Base-by-base conservation (phyloP, 2,888 invertebrate genomes). In the Euspilapteryx auroguttella region DNA sequence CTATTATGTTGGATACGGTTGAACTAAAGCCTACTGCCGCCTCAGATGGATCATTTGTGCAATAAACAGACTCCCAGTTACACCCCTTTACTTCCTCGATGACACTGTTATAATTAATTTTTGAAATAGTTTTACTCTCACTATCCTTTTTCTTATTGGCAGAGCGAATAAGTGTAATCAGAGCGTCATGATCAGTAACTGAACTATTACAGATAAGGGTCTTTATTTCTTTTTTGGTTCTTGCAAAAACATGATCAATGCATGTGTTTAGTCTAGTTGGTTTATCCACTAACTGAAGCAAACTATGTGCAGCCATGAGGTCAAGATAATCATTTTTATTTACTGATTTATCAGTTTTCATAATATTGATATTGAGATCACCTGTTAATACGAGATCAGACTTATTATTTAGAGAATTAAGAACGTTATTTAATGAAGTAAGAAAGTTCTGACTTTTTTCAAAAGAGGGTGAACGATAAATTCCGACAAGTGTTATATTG, bases 391-490 rank as follows among this genome's bases (percentile, higher is more conserved):
- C 21, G 10, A 20, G 8, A 11, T 17, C 8, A n/a, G 8, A 2
- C 12, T 27, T 5, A 8, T 3, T 12, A 11, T 17, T 5, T 6
- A 27, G 6, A 11, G 6, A 12, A 11, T 4, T 20, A 17, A 27
- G 10, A 8, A 12, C 6, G 2, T 12, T 20, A 13, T 22, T 11
- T 8, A 25, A 13, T 14, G 17, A 30, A 23, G 22, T n/a, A 14
- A 30, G 23, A 25, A 30, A 26, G 3, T 13, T 12, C 12, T 14
- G 14, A 10, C 13, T 14, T 22, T 23, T 13, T 12, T 22, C 7
- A 15, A 27, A 26, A 12, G 17, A 30, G 13, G 30, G 27, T 3
- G 28, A 23, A 4, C 28, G 28, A 23, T 28, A 28, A n/a, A 28
- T 14, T 12, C 14, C 28, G 6, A 28, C 2, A 14, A 28, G 1